Percentiles rank a stretch among this genome's conserved stretches.
Evolutionary conservation across 2,888 invertebrate genomes (phyloP).

Genomic region (Nymphalis polychloros): DNA sequence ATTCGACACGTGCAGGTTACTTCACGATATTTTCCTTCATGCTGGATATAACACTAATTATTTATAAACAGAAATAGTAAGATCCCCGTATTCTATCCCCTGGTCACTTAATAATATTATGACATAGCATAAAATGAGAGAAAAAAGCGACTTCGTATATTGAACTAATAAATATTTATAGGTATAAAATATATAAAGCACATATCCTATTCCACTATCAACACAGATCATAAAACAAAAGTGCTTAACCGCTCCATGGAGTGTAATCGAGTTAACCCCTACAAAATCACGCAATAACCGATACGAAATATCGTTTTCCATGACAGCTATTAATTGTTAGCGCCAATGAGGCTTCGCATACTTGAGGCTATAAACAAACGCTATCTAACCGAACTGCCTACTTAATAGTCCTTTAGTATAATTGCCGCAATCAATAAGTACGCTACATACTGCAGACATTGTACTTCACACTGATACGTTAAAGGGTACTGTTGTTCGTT

Average conservation of each 20-base stretch:
- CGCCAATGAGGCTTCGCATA: constrained; percentile 61
- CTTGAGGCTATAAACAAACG: constrained; percentile 63
- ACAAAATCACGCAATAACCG: constrained; percentile 62
- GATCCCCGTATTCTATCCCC: too few relatives aligned
- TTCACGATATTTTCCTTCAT: too few relatives aligned
- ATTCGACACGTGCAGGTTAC: too few relatives aligned
- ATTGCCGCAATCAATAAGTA: constrained; percentile 57
- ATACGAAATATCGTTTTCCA: constrained; percentile 68
- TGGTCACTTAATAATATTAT: too few relatives aligned
- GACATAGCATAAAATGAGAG: too few relatives aligned
- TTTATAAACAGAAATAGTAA: too few relatives aligned
- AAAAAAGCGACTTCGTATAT: neutral
- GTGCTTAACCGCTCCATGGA: constrained; percentile 59
- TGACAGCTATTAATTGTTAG: constrained; percentile 62
- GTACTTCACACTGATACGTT: constrained; percentile 24
- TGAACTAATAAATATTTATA: constrained; percentile 9
- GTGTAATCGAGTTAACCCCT: constrained; percentile 71
- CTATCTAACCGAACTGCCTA: constrained; percentile 57
- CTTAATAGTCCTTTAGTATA: constrained; percentile 63
- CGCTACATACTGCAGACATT: constrained; percentile 23
- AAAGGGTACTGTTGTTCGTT: constrained; percentile 22
- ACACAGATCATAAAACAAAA: constrained; percentile 48
- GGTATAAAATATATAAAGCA: neutral
- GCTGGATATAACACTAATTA: too few relatives aligned
- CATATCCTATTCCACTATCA: constrained; percentile 39